phyloP scores from a whole-genome alignment of 2,797 vertebrate genomes.

The Liasis olivaceus region DNA sequence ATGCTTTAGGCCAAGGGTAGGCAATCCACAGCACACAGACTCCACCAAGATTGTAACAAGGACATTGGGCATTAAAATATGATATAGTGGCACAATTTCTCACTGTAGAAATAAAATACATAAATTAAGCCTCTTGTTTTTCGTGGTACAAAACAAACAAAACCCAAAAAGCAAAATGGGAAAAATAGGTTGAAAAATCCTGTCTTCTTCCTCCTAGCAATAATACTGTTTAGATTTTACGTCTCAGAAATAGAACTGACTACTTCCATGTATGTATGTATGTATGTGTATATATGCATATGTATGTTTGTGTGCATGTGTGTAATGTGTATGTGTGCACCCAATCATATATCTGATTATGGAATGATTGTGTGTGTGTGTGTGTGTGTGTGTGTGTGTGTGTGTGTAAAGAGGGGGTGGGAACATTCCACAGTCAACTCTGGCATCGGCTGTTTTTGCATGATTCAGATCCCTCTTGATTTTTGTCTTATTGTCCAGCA shows the following conservation, averaged over 20 bases:
- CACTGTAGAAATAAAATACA: neutral
- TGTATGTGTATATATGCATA: neutral
- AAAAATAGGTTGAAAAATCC: neutral
- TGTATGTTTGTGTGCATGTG: neutral
- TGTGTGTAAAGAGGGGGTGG: neutral
- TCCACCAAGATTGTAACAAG: neutral
- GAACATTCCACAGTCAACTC: neutral
- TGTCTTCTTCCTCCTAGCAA: neutral
- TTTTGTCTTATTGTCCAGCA: neutral
- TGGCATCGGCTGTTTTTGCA: neutral
- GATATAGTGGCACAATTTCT: neutral
- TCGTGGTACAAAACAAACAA: neutral
- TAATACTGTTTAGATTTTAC: neutral
- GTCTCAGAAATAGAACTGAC: neutral
- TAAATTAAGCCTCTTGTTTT: neutral
- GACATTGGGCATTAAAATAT: neutral
- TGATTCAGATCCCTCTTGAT: neutral
- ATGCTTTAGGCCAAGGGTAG: neutral
- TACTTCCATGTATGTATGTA: neutral
- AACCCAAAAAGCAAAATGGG: neutral
- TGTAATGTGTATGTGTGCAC: neutral
- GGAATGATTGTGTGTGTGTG: no score
- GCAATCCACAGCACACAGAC: neutral
- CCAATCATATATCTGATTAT: no score
- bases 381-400: neutral